phyloP scores from a whole-genome alignment of 2,888 invertebrate genomes.

The Eilema sororculum region DNA sequence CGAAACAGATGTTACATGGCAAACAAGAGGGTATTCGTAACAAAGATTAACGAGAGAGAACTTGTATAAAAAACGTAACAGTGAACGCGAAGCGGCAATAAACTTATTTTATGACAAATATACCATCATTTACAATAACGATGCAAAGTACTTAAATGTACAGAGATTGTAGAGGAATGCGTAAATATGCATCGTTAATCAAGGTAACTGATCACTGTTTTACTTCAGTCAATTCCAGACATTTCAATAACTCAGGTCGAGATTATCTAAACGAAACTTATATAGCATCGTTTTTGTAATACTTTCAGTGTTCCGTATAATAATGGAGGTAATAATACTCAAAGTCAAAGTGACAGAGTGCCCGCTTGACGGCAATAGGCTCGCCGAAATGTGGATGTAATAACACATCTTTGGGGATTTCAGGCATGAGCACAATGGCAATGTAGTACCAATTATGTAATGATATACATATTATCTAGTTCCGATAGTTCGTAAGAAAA shows the following conservation, averaged over 20 bases:
- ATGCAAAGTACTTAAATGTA: conserved; percentile 42
- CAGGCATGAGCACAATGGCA: too few relatives aligned
- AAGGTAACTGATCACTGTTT: conserved; percentile 25
- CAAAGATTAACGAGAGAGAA: conserved; percentile 73
- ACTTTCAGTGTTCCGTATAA: too few relatives aligned
- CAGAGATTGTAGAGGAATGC: conserved; percentile 40
- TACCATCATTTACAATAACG: conserved; percentile 47
- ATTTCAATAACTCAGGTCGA: neutral
- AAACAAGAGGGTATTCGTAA: conserved; percentile 69
- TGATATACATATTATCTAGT: too few relatives aligned
- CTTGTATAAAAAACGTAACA: conserved; percentile 61
- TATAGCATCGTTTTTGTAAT: too few relatives aligned
- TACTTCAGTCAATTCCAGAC: neutral
- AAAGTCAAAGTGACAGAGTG: too few relatives aligned
- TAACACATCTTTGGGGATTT: too few relatives aligned
- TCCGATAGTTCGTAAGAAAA: too few relatives aligned
- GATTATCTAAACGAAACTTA: neutral
- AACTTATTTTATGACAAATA: conserved; percentile 58
- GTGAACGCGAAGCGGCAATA: conserved; percentile 56
- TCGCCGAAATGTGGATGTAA: too few relatives aligned
- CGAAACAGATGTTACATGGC: conserved; percentile 73
- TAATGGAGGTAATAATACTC: too few relatives aligned
- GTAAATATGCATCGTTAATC: conserved; percentile 42
- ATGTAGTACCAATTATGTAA: too few relatives aligned
- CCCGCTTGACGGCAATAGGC: too few relatives aligned